A percentile compares a stretch with the other conserved stretches of the same genome.
phyloP scores from a whole-genome alignment of 1,140 invertebrate genomes.

The Arion vulgaris region DNA sequence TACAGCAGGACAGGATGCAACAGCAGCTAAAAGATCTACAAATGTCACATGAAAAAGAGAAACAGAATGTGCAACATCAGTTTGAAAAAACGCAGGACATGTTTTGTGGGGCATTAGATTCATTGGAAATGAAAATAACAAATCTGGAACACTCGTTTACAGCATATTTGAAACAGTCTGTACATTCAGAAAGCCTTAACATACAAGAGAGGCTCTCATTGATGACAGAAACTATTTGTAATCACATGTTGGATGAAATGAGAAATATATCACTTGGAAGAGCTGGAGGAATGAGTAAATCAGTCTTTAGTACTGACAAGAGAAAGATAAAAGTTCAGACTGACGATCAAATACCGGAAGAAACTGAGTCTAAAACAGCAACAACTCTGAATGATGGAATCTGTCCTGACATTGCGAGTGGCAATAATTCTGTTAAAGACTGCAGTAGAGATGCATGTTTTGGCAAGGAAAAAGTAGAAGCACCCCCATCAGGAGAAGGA shows the following conservation, averaged over 20 bases:
- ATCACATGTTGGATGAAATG: background rate
- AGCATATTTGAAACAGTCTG: background rate
- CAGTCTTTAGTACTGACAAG: background rate
- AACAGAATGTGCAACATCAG: background rate
- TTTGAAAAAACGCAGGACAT: background rate
- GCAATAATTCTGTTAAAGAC: background rate
- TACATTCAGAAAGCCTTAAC: background rate
- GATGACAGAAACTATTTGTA: background rate
- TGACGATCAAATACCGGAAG: background rate
- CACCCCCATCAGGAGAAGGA: background rate
- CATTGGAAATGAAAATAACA: background rate
- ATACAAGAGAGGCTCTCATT: background rate
- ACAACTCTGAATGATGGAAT: background rate
- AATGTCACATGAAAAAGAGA: background rate
- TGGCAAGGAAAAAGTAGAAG: background rate
- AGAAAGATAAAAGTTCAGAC: background rate
- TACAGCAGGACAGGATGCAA: background rate
- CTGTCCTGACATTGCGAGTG: background rate
- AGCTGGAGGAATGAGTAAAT: too few relatives aligned
- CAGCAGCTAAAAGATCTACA: background rate
- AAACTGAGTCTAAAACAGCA: background rate
- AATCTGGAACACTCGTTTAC: background rate
- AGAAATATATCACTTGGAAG: background rate
- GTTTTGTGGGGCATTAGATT: background rate
- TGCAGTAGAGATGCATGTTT: background rate